Percentiles rank a stretch among this genome's conserved stretches.
Conservation (phyloP, 2,888 invertebrate species). For the Branchipolynoe longqiensis region DNA sequence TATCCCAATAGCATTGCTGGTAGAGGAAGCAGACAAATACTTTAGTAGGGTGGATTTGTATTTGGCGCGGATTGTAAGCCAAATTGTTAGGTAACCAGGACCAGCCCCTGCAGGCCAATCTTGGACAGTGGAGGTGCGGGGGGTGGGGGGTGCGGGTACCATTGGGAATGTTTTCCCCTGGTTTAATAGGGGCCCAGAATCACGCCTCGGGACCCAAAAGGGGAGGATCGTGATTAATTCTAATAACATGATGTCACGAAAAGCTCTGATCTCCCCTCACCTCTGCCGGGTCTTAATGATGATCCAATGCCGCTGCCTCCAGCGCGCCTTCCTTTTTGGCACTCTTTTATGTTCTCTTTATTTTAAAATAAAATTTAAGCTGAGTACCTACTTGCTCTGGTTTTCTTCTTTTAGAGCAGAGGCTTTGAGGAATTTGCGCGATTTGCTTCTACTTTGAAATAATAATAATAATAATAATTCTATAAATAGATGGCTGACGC, state of each 20-base stretch:
- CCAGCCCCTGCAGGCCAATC: too few species aligned
- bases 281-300: conserved; percentile 30
- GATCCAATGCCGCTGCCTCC: neutral
- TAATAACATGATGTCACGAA: conserved; percentile 23
- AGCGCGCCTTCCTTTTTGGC: neutral
- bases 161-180: too few species aligned
- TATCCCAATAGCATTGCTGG: too few species aligned
- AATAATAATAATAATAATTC: neutral
- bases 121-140: too few species aligned
- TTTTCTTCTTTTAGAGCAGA: neutral
- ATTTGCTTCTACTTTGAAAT: conserved; percentile 12
- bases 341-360: neutral
- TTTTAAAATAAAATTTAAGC: too few species aligned
- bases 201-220: conserved; percentile 4
- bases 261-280: neutral
- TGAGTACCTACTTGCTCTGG: too few species aligned
- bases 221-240: conserved; percentile 34
- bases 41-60: too few species aligned
- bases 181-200: neutral
- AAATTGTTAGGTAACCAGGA: too few species aligned
- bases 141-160: too few species aligned
- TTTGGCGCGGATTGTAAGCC: too few species aligned
- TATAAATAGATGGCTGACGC: conserved; percentile 25
- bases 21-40: too few species aligned
- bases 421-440: neutral